phyloP scores from a whole-genome alignment of 2,888 invertebrate genomes.

The Athalia cordata region DNA sequence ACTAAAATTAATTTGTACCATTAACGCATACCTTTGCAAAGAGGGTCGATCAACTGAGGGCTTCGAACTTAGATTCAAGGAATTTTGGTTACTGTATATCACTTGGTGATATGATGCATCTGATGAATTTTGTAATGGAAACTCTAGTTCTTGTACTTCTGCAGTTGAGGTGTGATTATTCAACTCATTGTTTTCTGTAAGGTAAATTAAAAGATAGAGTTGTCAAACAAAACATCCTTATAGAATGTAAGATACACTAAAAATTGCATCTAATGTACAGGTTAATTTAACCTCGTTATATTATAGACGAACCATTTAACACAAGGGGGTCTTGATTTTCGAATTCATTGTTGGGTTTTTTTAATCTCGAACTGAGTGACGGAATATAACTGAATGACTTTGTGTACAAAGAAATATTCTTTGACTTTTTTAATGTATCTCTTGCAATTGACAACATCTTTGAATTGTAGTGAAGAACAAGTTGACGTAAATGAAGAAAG shows the following conservation, averaged over 20 bases:
- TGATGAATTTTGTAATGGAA: neutral
- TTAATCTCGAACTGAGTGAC: neutral
- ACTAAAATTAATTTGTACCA: too few relatives aligned
- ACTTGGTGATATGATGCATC: neutral
- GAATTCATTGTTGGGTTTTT: neutral
- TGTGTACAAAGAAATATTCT: conserved; percentile 20
- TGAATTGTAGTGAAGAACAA: neutral
- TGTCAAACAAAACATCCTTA: neutral
- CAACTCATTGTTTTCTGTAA: neutral
- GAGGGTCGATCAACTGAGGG: neutral
- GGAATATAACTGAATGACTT: conserved; percentile 17
- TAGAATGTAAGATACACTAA: neutral
- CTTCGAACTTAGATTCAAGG: neutral
- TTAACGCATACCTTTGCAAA: conserved; percentile 14
- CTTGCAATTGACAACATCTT: conserved; percentile 22
- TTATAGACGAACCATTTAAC: conserved; percentile 16
- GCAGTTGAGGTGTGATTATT: neutral
- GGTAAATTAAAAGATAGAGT: neutral
- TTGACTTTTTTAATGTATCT: conserved; percentile 25
- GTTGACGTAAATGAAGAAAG: too few relatives aligned
- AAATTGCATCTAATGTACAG: conserved; percentile 21
- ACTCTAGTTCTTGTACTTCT: neutral
- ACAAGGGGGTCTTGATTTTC: neutral
- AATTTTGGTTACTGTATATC: neutral
- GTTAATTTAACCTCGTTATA: conserved; percentile 11